These are phyloP conservation scores for Parambassis ranga DNA, from an alignment of 2,797 vertebrate species.

Conservation along the genomic window DNA sequence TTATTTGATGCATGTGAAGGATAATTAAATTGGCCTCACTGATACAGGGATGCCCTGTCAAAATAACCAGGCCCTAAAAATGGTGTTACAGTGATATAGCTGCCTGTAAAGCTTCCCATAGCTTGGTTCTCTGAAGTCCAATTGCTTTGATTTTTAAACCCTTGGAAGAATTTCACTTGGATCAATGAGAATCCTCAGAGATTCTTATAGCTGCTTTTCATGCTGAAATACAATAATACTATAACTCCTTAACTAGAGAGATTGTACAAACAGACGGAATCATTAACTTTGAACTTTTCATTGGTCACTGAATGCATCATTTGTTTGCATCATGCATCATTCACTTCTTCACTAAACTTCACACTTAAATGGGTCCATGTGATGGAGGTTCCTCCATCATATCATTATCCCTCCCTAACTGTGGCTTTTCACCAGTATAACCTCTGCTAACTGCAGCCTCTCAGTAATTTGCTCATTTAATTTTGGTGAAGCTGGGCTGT, in stretches of 20 bases:
- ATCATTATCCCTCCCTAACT: conserved; percentile 15
- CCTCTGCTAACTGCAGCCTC: conserved; percentile 39
- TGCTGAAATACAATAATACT: neutral
- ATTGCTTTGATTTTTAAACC: no score
- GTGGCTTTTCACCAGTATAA: conserved; percentile 30
- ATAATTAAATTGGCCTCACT: neutral
- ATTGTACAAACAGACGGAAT: no score
- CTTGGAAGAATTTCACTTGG: no score
- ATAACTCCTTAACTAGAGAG: no score
- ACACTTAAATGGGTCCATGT: neutral
- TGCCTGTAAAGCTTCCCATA: no score
- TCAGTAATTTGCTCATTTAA: conserved; percentile 1
- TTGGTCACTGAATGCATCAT: no score
- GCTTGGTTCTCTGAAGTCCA: no score
- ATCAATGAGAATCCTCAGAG: no score
- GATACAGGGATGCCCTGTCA: neutral
- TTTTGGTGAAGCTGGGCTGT: conserved; percentile 8
- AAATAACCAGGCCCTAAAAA: no score
- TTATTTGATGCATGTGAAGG: neutral
- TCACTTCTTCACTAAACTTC: neutral
- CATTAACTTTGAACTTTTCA: no score
- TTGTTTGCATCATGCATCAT: no score
- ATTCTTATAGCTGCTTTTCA: neutral
- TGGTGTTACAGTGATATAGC: no score
- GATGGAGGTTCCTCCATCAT: neutral